These are phyloP conservation scores for Lampris incognitus DNA, from an alignment of 2,113 vertebrate genomes.

Conservation along the genomic window DNA sequence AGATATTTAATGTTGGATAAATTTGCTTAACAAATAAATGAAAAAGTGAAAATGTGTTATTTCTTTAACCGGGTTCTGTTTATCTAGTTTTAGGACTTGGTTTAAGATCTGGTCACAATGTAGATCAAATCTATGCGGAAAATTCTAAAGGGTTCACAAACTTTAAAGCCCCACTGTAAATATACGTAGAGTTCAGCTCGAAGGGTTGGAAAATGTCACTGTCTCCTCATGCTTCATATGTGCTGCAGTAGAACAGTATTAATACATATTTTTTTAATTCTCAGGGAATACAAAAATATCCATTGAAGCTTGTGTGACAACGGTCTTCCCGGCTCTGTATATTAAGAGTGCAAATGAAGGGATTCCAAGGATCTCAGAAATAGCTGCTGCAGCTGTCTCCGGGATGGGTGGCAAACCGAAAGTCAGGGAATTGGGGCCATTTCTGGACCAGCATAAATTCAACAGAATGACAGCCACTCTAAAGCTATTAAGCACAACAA, in stretches of 20 bases:
- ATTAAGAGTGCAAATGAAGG: slow-evolving; percentile 44
- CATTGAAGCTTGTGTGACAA: slow-evolving; percentile 13
- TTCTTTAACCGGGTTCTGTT: too few relatives aligned
- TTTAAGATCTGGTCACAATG: too few relatives aligned
- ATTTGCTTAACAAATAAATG: too few relatives aligned
- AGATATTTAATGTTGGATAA: too few relatives aligned
- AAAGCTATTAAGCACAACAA: slow-evolving; percentile 30
- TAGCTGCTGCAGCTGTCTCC: slow-evolving; percentile 63
- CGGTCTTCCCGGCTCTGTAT: slow-evolving; percentile 33
- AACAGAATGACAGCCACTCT: slow-evolving; percentile 29
- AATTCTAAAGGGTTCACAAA: too few relatives aligned
- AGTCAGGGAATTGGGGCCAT: slow-evolving; percentile 35
- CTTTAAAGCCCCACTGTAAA: too few relatives aligned
- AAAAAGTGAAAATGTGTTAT: too few relatives aligned
- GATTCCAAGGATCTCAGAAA: slow-evolving; percentile 60
- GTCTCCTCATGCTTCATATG: not conserved
- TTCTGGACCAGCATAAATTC: slow-evolving; percentile 24
- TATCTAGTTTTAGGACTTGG: too few relatives aligned
- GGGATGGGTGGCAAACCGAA: slow-evolving; percentile 46
- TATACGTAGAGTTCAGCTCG: too few relatives aligned
- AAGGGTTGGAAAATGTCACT: too few relatives aligned
- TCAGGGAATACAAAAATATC: slow-evolving; percentile 16
- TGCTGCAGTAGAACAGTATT: not conserved
- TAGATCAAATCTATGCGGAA: too few relatives aligned
- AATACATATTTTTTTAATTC: not conserved